Evolutionary conservation across 2,888 invertebrate species (phyloP), one percentile per base, ranked within the genome.

Genomic region (Marasmarcha lunaedactyla): DNA sequence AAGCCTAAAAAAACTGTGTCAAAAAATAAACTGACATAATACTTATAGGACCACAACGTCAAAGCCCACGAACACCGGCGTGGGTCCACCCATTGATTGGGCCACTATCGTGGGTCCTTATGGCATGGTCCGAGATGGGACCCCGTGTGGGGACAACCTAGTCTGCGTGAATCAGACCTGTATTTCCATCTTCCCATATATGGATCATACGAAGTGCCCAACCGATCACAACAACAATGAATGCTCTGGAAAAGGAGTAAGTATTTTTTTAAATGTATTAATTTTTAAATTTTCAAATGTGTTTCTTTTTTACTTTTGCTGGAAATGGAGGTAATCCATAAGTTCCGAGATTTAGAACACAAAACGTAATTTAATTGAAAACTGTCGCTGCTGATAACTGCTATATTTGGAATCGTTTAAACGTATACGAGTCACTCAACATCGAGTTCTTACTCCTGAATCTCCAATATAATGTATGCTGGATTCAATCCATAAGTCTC

Each of bases 141-240:
- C 97, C 11, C 92, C 93, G 33, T 98, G 98, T 76, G 96, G 95
- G 6, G 92, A 94, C 63, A 92, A 93, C 81, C 87, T 93, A 76
- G 92, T 98, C 58, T 98, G 98, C 86, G 88, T 96, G 58, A 95
- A 96, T 86, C 95, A 95, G 81, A 92, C 94, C 39, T 98, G 97
- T 81, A 89, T 91, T 46, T 93, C 90, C 68, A 87, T 94, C 57
- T 92, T 91, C 78, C 92, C 92, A 12, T 90, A 90, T 78, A 88
- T 94, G 50, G 93, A 93, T 78, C 90, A 90, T 78, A 91, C 90
- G 50, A 92, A 90, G 69, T 98, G 98, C 78, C 96, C 97, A 45
- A 91, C 90, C 50, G 96, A 94, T 71, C 92, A 93, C 71, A 89
- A 90, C 68, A 93, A 91, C 61, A 85, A 90, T 55, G 94, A 96